Percentiles rank a stretch among this genome's conserved stretches.
Conservation (phyloP, 1,140 invertebrate species). For the Aphelenchoides fujianensis region DNA sequence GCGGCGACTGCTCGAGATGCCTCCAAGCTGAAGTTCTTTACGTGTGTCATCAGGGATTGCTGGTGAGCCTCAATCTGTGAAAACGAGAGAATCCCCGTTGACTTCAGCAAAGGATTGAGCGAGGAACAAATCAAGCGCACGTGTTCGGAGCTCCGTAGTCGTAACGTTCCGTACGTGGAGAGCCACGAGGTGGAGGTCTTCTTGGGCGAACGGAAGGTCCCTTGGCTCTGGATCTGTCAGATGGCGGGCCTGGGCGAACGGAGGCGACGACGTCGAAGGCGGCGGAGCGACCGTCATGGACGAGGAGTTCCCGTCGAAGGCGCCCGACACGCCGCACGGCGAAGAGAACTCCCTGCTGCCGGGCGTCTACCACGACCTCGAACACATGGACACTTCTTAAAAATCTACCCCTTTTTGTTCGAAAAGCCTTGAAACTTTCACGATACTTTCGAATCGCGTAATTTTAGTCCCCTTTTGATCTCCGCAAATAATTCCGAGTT, state of each 20-base stretch:
- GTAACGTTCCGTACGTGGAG: slow-evolving; percentile 37
- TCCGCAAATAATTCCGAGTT: no score
- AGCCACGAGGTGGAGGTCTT: slow-evolving; percentile 30
- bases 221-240: slow-evolving; percentile 43
- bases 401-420: no score
- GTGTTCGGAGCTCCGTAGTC: slow-evolving; percentile 24
- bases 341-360: not conserved
- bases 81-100: slow-evolving; percentile 3
- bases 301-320: not conserved
- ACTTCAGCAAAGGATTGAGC: slow-evolving; percentile 48
- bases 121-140: slow-evolving; percentile 49
- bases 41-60: slow-evolving; percentile 44
- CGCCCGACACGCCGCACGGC: not conserved
- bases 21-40: slow-evolving; percentile 68
- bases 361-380: not conserved
- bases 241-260: slow-evolving; percentile 29
- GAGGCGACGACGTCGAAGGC: slow-evolving; percentile 12
- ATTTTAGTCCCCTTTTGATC: no score
- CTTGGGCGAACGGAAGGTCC: slow-evolving; percentile 32
- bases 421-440: no score
- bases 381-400: not conserved
- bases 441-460: no score
- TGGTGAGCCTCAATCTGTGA: slow-evolving; percentile 1
- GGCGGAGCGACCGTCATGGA: slow-evolving; percentile 4
- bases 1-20: slow-evolving; percentile 58